Conservation (phyloP, 2,797 vertebrate genomes). For the Dromococcyx pavoninus region DNA sequence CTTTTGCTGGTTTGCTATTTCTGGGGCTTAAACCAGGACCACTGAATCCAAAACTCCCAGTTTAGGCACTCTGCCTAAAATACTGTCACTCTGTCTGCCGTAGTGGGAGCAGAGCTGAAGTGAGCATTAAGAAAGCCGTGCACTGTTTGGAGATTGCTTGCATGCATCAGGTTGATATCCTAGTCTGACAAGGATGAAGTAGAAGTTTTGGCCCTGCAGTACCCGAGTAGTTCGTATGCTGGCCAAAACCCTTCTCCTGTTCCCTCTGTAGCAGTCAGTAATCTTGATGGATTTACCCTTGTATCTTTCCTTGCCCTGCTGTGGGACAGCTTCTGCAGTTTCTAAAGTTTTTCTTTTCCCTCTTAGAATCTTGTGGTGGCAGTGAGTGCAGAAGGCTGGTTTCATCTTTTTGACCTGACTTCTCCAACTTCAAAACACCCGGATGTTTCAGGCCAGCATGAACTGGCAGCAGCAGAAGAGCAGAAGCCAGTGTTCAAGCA, state of each 20-base stretch:
- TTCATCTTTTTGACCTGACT: constrained; percentile 93
- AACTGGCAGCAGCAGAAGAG: constrained; percentile 81
- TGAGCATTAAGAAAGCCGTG: not conserved
- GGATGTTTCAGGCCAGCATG: constrained; percentile 86
- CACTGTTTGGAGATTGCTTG: not conserved
- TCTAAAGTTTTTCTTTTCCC: not conserved
- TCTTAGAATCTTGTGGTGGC: constrained; percentile 92
- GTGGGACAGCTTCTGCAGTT: not conserved
- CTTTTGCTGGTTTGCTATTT: not conserved
- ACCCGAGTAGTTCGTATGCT: not conserved
- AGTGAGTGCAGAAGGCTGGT: constrained; percentile 95
- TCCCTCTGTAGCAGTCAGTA: not conserved
- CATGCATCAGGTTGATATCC: not conserved
- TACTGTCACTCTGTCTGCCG: not conserved
- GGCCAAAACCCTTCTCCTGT: not conserved
- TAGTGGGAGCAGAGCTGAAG: not conserved
- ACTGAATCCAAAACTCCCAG: not conserved
- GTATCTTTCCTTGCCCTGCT: not conserved
- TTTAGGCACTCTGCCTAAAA: not conserved
- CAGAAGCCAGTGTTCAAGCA: constrained; percentile 91
- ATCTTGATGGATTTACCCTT: not conserved
- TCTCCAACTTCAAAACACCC: constrained; percentile 76
- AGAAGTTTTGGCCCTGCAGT: not conserved
- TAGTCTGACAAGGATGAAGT: not conserved
- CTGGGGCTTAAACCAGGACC: not conserved